Conservation (phyloP, 2,797 vertebrate species). For the Thamnophis elegans region DNA sequence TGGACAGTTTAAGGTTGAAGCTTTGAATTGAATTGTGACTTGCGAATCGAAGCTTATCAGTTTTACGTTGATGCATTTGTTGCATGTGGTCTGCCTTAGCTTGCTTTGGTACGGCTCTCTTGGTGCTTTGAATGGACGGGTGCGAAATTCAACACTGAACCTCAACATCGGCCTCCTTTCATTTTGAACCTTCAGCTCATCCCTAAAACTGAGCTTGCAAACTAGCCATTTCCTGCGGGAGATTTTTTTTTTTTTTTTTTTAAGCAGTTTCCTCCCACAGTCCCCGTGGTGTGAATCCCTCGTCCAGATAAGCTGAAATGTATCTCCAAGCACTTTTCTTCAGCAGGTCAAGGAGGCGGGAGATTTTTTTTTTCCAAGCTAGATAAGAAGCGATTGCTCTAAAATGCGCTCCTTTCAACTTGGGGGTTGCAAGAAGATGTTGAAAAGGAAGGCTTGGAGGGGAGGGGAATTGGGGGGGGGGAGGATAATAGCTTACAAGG, state of each 20-base stretch:
- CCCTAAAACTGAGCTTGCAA: not conserved
- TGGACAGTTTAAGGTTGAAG: too few species aligned
- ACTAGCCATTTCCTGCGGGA: not conserved
- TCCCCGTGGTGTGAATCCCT: not conserved
- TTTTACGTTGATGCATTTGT: too few species aligned
- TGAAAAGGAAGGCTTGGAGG: not conserved
- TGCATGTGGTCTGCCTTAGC: too few species aligned
- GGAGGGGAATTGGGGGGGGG: not conserved
- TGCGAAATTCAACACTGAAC: not conserved
- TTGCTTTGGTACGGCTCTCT: too few species aligned
- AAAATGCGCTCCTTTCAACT: not conserved
- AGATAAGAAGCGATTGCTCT: not conserved
- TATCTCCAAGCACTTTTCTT: not conserved
- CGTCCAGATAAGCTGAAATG: not conserved
- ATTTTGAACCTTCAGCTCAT: not conserved
- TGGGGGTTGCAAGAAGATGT: not conserved
- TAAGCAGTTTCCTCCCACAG: not conserved
- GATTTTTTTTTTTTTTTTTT: too few species aligned
- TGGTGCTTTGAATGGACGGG: too few species aligned
- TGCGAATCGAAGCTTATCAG: too few species aligned
- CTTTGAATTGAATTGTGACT: too few species aligned
- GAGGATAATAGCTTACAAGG: not conserved
- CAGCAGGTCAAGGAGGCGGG: not conserved
- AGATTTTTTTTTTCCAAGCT: not conserved
- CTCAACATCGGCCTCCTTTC: not conserved